A percentile compares a stretch with the other conserved stretches of the same genome.
Evolutionary conservation across 2,113 vertebrate species (phyloP).

Genomic region (Hassar affinis): DNA sequence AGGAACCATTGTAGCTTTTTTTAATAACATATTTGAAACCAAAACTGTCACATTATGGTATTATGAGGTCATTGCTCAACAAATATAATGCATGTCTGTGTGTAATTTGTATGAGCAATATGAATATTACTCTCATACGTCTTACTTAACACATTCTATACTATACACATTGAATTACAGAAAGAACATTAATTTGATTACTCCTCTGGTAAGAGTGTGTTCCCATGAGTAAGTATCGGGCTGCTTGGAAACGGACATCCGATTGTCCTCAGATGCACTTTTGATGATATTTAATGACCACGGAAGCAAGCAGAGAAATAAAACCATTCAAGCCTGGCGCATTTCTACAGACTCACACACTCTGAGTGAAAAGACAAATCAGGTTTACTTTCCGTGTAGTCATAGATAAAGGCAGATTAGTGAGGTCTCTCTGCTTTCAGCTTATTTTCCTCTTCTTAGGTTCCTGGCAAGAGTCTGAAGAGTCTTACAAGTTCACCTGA

Average conservation of each 20-base stretch:
- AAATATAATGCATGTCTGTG: neutral
- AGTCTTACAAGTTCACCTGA: conserved; percentile 23
- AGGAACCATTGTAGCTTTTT: neutral
- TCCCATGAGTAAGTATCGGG: neutral
- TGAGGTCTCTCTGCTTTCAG: conserved; percentile 14
- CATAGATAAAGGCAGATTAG: conserved; percentile 7
- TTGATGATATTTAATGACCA: neutral
- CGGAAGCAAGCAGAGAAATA: neutral
- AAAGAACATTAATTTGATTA: neutral
- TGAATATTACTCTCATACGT: neutral
- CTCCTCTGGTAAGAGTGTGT: neutral
- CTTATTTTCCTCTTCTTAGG: conserved; percentile 6
- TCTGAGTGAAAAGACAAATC: neutral
- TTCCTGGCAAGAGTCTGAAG: conserved; percentile 22
- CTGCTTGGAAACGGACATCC: neutral
- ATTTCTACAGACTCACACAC: conserved; percentile 2
- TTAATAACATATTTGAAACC: neutral
- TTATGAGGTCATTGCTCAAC: neutral
- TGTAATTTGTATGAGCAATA: neutral
- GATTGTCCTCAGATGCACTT: conserved; percentile 20
- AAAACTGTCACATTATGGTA: too few relatives aligned
- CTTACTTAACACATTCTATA: neutral
- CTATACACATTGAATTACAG: neutral
- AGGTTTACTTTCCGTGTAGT: neutral
- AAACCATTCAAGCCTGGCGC: neutral